Evolutionary conservation across 1,140 invertebrate species (phyloP).

Genomic region (Drosophila bocqueti): DNA sequence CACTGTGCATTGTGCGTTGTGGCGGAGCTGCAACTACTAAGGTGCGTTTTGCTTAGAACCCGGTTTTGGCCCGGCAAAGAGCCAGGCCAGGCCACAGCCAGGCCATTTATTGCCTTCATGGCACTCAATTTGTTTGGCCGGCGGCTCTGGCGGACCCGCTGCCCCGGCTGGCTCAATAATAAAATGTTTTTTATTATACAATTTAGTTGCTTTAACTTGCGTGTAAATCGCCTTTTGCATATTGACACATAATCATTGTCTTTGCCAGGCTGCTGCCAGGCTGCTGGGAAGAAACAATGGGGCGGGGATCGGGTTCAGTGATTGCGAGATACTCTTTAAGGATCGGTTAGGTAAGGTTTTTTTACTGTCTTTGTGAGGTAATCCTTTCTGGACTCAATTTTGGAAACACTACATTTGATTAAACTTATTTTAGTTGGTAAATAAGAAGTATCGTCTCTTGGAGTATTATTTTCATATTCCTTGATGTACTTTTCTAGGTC

Average conservation of each 20-base stretch:
- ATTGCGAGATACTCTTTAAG: slow-evolving; percentile 16
- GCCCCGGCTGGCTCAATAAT: slow-evolving; percentile 71
- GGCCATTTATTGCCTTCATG: slow-evolving; percentile 81
- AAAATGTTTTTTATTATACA: slow-evolving; percentile 83
- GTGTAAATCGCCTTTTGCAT: slow-evolving; percentile 82
- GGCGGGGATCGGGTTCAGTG: background rate
- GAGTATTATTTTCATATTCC: no score
- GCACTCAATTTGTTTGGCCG: slow-evolving; percentile 82
- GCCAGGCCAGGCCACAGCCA: slow-evolving; percentile 24
- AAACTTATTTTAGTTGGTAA: background rate
- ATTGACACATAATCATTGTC: slow-evolving; percentile 83
- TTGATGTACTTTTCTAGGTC: background rate
- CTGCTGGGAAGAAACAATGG: slow-evolving; percentile 41
- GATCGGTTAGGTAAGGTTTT: no score
- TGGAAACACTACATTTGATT: background rate
- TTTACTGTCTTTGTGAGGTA: background rate
- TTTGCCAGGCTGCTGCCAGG: slow-evolving; percentile 47
- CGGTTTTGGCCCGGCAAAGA: slow-evolving; percentile 35
- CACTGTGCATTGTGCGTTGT: slow-evolving; percentile 74
- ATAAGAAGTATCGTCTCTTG: background rate
- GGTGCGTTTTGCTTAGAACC: slow-evolving; percentile 76
- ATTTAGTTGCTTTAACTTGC: slow-evolving; percentile 82
- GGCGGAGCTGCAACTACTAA: slow-evolving; percentile 54
- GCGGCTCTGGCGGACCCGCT: slow-evolving; percentile 47
- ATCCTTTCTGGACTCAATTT: background rate